Evolutionary conservation across 1,140 invertebrate species (phyloP).

Genomic region (Holotrichia oblita): DNA sequence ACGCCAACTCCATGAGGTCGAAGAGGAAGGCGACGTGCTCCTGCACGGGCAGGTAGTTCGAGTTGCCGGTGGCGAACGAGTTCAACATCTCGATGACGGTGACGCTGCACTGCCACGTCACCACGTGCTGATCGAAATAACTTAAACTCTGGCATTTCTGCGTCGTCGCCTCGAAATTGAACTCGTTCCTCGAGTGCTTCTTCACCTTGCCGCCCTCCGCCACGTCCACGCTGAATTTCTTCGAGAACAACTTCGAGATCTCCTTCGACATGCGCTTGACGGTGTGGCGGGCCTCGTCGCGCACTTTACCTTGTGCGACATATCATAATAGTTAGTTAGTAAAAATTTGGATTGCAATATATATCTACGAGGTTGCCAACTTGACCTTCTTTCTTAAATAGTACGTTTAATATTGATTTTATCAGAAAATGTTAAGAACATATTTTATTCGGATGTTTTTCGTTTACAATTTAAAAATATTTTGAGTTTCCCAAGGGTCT

Average conservation of each 20-base stretch:
- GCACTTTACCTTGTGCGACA: too few species aligned
- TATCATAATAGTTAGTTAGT: too few species aligned
- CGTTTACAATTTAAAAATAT: too few species aligned
- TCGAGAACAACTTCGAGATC: constrained; percentile 93
- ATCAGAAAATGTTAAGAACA: too few species aligned
- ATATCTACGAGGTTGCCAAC: too few species aligned
- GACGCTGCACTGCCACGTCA: constrained; percentile 88
- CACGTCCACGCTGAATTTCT: constrained; percentile 96
- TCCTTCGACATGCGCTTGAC: constrained; percentile 97
- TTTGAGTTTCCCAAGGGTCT: too few species aligned
- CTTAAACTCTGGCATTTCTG: constrained; percentile 85
- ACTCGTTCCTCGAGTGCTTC: constrained; percentile 89
- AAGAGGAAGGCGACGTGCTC: constrained; percentile 96
- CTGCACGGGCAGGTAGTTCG: constrained; percentile 91
- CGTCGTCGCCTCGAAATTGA: constrained; percentile 90
- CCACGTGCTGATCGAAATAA: constrained; percentile 96
- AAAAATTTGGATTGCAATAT: too few species aligned
- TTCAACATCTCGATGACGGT: constrained; percentile 92
- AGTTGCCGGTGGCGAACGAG: constrained; percentile 82
- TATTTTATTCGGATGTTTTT: too few species aligned
- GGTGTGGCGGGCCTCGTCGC: constrained; percentile 91
- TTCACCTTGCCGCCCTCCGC: constrained; percentile 93
- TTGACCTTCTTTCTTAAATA: too few species aligned
- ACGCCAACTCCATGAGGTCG: constrained; percentile 94
- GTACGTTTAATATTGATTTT: too few species aligned